Evolutionary conservation across 2,797 vertebrate genomes (phyloP).

Genomic region (Trematomus bernacchii): DNA sequence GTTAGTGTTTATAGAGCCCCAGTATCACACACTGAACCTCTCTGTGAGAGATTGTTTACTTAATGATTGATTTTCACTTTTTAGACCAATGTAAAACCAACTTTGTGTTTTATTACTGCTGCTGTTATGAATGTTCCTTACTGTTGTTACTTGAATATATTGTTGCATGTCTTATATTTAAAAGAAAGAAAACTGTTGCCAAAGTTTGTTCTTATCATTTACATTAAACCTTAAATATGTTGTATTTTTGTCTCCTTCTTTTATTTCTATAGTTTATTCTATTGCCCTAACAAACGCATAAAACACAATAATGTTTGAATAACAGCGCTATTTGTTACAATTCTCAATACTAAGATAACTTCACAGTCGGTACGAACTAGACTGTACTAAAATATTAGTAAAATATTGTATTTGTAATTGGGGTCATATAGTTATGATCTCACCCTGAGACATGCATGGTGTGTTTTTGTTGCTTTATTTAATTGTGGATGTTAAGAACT

Average conservation of each 20-base stretch:
- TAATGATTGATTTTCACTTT: constrained; percentile 15
- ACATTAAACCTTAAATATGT: constrained; percentile 64
- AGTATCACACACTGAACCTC: background rate
- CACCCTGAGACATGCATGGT: background rate
- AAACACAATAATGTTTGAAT: no score
- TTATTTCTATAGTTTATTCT: background rate
- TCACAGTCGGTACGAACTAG: background rate
- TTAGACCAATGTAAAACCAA: constrained; percentile 31
- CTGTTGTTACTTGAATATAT: background rate
- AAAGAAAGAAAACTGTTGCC: constrained; percentile 34
- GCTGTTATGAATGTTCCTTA: constrained; percentile 25
- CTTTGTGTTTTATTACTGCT: constrained; percentile 43
- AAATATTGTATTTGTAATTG: no score
- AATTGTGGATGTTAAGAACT: background rate
- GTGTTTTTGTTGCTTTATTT: background rate
- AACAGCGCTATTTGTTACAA: no score
- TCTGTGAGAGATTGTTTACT: background rate
- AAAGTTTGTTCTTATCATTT: constrained; percentile 43
- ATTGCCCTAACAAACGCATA: no score
- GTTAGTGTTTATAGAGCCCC: background rate
- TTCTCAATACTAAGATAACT: no score
- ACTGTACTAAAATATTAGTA: background rate
- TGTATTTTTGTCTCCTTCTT: background rate
- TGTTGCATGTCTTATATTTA: constrained; percentile 38
- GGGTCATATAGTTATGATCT: background rate